phyloP scores from a whole-genome alignment of 1,140 invertebrate species.

The Augochlora pura region DNA sequence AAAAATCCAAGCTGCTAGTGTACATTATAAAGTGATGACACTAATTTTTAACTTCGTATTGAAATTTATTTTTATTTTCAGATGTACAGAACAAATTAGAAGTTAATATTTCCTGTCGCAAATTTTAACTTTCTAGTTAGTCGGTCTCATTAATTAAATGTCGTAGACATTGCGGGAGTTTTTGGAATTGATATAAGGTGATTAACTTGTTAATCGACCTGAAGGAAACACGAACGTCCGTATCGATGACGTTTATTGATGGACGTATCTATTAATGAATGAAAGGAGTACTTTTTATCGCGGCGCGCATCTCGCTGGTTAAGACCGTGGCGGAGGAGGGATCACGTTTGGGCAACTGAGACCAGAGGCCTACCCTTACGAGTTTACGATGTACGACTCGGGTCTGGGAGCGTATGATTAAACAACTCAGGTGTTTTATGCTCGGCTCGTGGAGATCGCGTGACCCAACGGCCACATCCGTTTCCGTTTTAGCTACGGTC shows the following conservation, averaged over 20 bases:
- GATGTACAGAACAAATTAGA: too few species aligned
- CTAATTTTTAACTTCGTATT: too few species aligned
- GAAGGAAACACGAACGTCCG: too few species aligned
- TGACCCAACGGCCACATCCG: constrained; percentile 74
- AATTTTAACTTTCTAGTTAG: too few species aligned
- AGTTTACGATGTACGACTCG: constrained; percentile 57
- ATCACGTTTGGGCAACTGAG: constrained; percentile 3
- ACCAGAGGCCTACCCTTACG: constrained; percentile 37
- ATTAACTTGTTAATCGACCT: too few species aligned
- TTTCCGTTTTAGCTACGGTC: constrained; percentile 73
- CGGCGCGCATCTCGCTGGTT: constrained; percentile 25
- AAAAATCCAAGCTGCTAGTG: too few species aligned
- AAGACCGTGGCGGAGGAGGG: not conserved
- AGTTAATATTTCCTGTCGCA: too few species aligned
- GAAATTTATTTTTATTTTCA: too few species aligned
- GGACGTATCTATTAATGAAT: constrained; percentile 57
- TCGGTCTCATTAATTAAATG: too few species aligned
- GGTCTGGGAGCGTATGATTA: constrained; percentile 69
- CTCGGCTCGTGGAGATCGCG: constrained; percentile 70
- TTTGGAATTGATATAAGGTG: too few species aligned
- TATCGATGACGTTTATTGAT: constrained; percentile 5
- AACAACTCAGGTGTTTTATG: constrained; percentile 75
- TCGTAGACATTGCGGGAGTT: too few species aligned
- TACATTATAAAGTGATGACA: too few species aligned
- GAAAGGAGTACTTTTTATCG: constrained; percentile 57